Conservation (phyloP, 2,113 vertebrate genomes). For the Uropsilus gracilis region DNA sequence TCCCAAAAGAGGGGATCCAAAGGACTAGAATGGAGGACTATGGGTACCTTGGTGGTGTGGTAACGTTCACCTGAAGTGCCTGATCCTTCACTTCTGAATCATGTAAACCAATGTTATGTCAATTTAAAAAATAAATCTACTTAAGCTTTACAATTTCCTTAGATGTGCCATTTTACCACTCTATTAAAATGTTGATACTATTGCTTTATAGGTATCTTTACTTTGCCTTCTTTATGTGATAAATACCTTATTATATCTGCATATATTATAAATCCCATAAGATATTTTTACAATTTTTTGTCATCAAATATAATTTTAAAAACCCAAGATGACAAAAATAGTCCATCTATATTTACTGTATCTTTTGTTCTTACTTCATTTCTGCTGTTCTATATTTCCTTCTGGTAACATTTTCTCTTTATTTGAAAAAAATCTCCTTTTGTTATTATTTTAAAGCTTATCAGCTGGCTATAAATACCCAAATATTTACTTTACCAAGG, state of each 20-base stretch:
- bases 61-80: no score
- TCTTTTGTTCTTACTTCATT: not conserved
- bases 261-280: not conserved
- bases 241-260: not conserved
- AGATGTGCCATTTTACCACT: not conserved
- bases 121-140: not conserved
- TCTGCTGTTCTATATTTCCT: not conserved
- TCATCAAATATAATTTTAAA: not conserved
- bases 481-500: not conserved
- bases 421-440: not conserved
- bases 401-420: not conserved
- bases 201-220: not conserved
- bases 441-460: not conserved
- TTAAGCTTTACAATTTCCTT: not conserved
- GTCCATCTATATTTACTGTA: not conserved
- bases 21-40: no score
- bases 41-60: no score
- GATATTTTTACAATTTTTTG: not conserved
- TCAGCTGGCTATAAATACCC: not conserved
- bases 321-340: not conserved
- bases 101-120: no score
- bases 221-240: not conserved
- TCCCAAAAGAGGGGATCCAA: not conserved
- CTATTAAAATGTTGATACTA: not conserved
- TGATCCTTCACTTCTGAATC: no score